Percentiles rank a stretch among this genome's conserved stretches.
phyloP scores from a whole-genome alignment of 2,888 invertebrate species.

The Hetaerina titia region DNA sequence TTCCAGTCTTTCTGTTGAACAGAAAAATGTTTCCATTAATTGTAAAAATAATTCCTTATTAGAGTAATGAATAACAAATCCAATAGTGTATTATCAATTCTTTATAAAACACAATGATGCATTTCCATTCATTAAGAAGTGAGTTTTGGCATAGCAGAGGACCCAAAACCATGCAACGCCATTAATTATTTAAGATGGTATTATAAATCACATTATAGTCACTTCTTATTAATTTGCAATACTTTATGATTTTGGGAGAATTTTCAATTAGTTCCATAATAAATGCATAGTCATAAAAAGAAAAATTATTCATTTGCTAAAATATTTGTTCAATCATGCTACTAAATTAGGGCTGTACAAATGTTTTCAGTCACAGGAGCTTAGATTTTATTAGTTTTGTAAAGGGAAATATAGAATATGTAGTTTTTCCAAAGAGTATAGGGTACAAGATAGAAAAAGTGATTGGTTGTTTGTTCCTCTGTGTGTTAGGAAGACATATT shows the following conservation, averaged over 20 bases:
- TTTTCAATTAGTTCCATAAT: background rate
- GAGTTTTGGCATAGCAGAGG: no score
- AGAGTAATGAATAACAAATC: no score
- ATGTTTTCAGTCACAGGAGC: conserved; percentile 45
- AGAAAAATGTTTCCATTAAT: background rate
- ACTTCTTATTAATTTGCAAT: background rate
- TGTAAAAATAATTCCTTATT: background rate
- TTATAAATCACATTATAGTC: background rate
- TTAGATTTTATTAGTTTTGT: conserved; percentile 36
- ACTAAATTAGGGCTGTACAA: conserved; percentile 38
- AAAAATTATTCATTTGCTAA: background rate
- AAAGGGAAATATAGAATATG: conserved; percentile 11
- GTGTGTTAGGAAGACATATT: conserved; percentile 64
- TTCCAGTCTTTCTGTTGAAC: background rate
- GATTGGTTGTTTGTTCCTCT: conserved; percentile 62
- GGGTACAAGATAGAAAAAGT: conserved; percentile 54
- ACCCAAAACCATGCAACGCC: background rate
- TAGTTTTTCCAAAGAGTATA: conserved; percentile 65
- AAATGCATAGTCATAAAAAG: background rate
- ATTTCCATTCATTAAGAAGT: no score
- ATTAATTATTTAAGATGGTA: background rate
- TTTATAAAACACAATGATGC: no score
- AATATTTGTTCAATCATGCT: background rate
- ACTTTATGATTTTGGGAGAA: background rate
- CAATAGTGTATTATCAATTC: no score